phyloP scores from a whole-genome alignment of 2,113 vertebrate genomes.

The Phalacrocorax aristotelis region DNA sequence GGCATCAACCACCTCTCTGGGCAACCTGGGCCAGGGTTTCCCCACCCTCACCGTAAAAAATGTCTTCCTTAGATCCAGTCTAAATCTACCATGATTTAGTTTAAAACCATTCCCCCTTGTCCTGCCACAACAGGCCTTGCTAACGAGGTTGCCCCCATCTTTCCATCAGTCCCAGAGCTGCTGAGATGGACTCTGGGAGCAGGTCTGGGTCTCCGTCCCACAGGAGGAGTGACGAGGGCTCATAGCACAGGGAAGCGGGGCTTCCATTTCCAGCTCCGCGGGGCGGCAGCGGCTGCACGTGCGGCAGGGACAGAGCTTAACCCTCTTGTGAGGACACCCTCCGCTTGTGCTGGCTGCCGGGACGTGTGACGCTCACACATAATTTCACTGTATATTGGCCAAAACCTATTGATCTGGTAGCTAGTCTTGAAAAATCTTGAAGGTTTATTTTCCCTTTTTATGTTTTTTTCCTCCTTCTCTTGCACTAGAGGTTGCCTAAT shows the following conservation, averaged over 20 bases:
- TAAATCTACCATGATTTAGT: too few species aligned
- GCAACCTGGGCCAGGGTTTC: too few species aligned
- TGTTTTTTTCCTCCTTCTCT: not conserved
- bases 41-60: too few species aligned
- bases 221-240: not conserved
- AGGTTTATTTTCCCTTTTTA: not conserved
- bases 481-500: not conserved
- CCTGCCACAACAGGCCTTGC: too few species aligned
- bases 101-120: too few species aligned
- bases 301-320: accelerated
- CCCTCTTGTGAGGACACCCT: too few species aligned
- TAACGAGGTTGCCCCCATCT: too few species aligned
- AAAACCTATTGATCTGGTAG: not conserved
- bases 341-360: not conserved
- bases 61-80: too few species aligned
- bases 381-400: not conserved
- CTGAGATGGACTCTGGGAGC: not conserved
- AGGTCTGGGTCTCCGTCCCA: not conserved
- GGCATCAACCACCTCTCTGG: too few species aligned
- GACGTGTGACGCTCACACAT: accelerated
- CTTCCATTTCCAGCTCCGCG: not conserved
- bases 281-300: accelerated
- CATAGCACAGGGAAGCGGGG: too few species aligned
- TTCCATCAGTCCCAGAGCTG: not conserved
- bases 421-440: not conserved